Evolutionary conservation across 2,888 invertebrate species (phyloP).

Genomic region (Noctua pronuba): DNA sequence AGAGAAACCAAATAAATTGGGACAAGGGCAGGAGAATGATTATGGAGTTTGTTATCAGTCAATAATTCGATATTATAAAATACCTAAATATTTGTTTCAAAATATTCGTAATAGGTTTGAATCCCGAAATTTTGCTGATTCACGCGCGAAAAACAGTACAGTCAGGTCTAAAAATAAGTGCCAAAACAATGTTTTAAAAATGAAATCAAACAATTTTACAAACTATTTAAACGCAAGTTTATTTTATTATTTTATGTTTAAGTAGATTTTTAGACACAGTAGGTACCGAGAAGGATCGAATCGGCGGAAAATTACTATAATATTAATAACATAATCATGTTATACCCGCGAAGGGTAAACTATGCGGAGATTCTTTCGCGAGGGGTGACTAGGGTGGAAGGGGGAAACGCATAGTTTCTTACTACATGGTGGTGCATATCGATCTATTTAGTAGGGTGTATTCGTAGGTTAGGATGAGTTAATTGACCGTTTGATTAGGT

Average conservation of each 20-base stretch:
- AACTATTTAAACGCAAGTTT: not conserved
- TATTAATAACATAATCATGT: constrained; percentile 65
- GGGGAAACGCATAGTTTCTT: constrained; percentile 66
- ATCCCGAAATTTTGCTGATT: not conserved
- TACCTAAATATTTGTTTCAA: not conserved
- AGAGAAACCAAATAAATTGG: too few species aligned
- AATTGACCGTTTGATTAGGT: constrained; percentile 1
- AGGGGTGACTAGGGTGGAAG: constrained; percentile 56
- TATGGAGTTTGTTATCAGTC: not conserved
- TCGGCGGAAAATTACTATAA: constrained; percentile 39
- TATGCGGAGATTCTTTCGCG: constrained; percentile 70
- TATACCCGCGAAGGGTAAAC: constrained; percentile 66
- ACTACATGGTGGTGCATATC: constrained; percentile 42
- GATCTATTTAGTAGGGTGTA: constrained; percentile 27
- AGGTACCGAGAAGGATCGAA: constrained; percentile 5
- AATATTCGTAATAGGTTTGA: not conserved
- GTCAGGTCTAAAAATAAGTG: not conserved
- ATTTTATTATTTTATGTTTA: not conserved
- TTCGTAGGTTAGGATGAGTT: constrained; percentile 7
- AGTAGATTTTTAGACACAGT: not conserved
- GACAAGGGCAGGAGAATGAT: not conserved
- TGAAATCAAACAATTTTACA: not conserved
- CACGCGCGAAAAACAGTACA: constrained; percentile 1
- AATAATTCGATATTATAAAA: not conserved
- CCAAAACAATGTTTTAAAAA: constrained; percentile 3